These are phyloP conservation scores for Prionailurus viverrinus DNA, from an alignment of 2,113 vertebrate species.

Conservation along the genomic window DNA sequence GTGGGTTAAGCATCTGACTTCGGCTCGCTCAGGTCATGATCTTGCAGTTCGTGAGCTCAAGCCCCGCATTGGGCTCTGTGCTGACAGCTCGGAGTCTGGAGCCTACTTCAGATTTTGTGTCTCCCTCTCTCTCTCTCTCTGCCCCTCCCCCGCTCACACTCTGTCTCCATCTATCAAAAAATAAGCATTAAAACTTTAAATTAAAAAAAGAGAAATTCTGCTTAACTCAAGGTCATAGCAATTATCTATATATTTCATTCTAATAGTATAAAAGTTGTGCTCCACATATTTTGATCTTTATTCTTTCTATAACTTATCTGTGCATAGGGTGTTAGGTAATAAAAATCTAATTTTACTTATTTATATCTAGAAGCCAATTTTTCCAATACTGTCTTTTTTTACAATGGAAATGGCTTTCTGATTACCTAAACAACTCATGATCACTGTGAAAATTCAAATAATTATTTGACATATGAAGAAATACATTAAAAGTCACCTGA, in stretches of 20 bases:
- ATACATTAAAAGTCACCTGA: background rate
- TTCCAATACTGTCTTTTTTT: background rate
- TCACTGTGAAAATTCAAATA: conserved; percentile 34
- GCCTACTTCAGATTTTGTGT: too few relatives aligned
- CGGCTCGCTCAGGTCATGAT: too few relatives aligned
- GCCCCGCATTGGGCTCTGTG: too few relatives aligned
- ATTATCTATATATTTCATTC: conserved; percentile 15
- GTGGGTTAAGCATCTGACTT: too few relatives aligned
- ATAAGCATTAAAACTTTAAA: too few relatives aligned
- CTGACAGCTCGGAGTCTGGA: too few relatives aligned
- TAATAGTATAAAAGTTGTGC: background rate
- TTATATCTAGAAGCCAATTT: background rate
- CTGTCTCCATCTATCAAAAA: too few relatives aligned
- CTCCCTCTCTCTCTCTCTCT: too few relatives aligned
- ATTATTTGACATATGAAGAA: conserved; percentile 14
- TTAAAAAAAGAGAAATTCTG: background rate
- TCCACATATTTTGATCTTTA: background rate
- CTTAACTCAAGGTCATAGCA: background rate
- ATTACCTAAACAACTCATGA: background rate
- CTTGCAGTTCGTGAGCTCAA: too few relatives aligned
- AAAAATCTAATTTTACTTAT: conserved; percentile 35
- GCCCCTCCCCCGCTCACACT: too few relatives aligned
- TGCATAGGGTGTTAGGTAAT: background rate
- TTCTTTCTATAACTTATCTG: background rate
- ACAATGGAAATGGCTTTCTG: background rate